These are phyloP conservation scores for Phrynosoma blainvillii DNA, from an alignment of 2,113 vertebrate genomes.

Conservation along the genomic window DNA sequence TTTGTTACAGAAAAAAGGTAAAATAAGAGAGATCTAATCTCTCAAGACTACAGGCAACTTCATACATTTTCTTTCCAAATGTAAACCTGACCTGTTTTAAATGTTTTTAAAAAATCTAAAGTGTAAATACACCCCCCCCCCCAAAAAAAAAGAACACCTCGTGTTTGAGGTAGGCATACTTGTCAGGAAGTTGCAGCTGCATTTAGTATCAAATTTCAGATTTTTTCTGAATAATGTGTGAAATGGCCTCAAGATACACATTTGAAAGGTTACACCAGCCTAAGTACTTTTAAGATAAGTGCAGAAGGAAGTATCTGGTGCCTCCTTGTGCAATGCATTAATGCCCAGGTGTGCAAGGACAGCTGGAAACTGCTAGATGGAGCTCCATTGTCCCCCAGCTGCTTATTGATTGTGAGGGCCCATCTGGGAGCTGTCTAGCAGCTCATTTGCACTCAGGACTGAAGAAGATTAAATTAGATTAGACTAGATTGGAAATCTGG, in stretches of 20 bases:
- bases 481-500: too few relatives aligned
- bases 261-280: neutral
- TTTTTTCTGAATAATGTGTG: neutral
- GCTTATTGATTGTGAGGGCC: too few relatives aligned
- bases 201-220: neutral
- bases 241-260: neutral
- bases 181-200: neutral
- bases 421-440: too few relatives aligned
- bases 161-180: neutral
- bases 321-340: too few relatives aligned
- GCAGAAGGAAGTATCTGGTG: too few relatives aligned
- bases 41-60: neutral
- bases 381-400: neutral
- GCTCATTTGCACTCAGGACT: too few relatives aligned
- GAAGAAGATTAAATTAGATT: too few relatives aligned
- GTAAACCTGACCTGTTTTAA: neutral
- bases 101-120: neutral
- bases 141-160: neutral
- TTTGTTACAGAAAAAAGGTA: conserved; percentile 7
- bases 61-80: neutral
- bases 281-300: too few relatives aligned
- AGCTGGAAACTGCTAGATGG: conserved; percentile 13
- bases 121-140: neutral
- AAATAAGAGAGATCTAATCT: neutral
- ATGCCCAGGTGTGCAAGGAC: conserved; percentile 12